A percentile compares a stretch with the other conserved stretches of the same genome.
These are phyloP conservation scores for Capricornis sumatraensis DNA, from an alignment of 2,113 vertebrate genomes.

Conservation along the genomic window DNA sequence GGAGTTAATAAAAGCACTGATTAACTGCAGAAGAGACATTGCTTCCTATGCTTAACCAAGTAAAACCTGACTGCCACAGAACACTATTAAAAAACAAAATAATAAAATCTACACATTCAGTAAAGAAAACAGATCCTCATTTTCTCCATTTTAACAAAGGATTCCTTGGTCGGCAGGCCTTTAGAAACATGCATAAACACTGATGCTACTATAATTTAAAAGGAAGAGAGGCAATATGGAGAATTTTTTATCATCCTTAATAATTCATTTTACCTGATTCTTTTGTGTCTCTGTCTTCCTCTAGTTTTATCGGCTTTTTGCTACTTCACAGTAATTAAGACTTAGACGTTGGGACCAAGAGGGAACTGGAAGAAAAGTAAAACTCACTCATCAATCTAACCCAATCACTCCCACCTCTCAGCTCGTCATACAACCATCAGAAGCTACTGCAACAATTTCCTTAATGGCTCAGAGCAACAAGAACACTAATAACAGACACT, in stretches of 20 bases:
- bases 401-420: neutral
- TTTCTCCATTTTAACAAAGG: neutral
- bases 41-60: neutral
- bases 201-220: neutral
- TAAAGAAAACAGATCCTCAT: neutral
- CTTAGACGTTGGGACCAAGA: neutral
- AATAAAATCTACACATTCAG: neutral
- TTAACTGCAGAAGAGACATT: neutral
- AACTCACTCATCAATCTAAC: neutral
- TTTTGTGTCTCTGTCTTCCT: neutral
- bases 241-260: neutral
- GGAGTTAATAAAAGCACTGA: neutral
- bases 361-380: neutral
- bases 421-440: neutral
- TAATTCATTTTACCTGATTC: neutral
- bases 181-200: neutral
- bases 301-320: neutral
- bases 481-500: neutral
- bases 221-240: neutral
- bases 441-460: neutral
- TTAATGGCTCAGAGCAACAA: neutral
- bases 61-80: neutral
- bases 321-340: slow-evolving; percentile 8
- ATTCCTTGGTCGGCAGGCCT: neutral
- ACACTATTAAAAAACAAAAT: neutral